These are phyloP conservation scores for Augochlorella aurata DNA, from an alignment of 2,888 invertebrate species.

Conservation along the genomic window DNA sequence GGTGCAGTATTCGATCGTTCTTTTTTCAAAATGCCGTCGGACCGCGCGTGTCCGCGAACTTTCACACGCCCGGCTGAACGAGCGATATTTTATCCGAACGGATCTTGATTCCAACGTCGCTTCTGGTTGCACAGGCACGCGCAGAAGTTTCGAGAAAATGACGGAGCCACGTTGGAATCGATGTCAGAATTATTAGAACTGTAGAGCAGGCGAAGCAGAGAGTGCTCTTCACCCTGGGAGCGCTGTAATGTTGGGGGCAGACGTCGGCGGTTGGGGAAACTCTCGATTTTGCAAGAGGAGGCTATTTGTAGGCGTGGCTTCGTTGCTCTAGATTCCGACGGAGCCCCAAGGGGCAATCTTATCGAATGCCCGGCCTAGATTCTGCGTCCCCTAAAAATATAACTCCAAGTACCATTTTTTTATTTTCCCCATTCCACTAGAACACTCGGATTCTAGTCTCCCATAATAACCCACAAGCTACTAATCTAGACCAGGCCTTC, in stretches of 20 bases:
- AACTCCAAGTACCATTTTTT: neutral
- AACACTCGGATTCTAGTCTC: too few relatives aligned
- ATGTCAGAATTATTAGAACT: neutral
- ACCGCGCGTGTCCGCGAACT: conserved; percentile 41
- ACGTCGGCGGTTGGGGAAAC: neutral
- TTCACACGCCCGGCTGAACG: neutral
- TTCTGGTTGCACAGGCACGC: neutral
- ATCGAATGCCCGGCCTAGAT: neutral
- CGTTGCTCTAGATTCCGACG: neutral
- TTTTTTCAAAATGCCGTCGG: conserved; percentile 48
- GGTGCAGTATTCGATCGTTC: conserved; percentile 51
- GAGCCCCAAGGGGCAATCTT: neutral
- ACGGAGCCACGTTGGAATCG: conserved; percentile 20
- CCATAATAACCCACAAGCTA: neutral
- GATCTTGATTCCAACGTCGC: conserved; percentile 17
- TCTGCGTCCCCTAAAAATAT: neutral
- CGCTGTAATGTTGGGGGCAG: neutral
- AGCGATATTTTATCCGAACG: neutral
- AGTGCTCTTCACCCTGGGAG: neutral
- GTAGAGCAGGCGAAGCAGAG: neutral
- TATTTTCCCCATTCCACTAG: neutral
- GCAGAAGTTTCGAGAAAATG: neutral
- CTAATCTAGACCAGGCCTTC: neutral
- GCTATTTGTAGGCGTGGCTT: neutral
- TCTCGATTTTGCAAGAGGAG: neutral